Conservation (phyloP, 92 coral and sea anemone genomes). For the Chrysogorgia sp. region DNA sequence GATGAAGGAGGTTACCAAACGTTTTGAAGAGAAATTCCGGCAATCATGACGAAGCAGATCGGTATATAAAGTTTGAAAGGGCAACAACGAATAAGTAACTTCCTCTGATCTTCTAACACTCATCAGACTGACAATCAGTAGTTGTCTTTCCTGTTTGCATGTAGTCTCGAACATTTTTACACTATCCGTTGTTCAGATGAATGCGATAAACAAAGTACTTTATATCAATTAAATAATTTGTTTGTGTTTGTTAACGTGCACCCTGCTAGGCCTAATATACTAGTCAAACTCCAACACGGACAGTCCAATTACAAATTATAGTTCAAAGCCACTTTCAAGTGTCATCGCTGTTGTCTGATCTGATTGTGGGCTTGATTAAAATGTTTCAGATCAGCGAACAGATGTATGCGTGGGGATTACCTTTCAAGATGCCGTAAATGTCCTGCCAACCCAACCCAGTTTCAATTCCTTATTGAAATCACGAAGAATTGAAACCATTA, state of each 20-base stretch:
- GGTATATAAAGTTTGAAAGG: background rate
- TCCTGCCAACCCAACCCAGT: background rate
- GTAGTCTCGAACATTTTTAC: background rate
- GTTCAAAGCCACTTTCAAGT: background rate
- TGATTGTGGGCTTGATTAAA: background rate
- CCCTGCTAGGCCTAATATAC: background rate
- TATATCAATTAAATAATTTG: slow-evolving; percentile 33
- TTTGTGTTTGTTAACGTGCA: slow-evolving; percentile 6
- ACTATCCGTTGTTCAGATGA: background rate
- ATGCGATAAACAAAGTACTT: slow-evolving; percentile 34
- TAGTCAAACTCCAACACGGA: background rate
- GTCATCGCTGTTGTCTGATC: background rate
- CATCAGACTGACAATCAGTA: background rate
- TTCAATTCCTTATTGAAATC: slow-evolving; percentile 4
- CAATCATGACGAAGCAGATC: background rate
- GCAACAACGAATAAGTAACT: background rate
- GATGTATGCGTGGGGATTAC: background rate
- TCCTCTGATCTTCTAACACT: background rate
- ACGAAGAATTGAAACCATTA: slow-evolving; percentile 28
- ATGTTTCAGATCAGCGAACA: background rate
- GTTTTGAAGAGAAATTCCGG: background rate
- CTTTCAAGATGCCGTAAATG: slow-evolving; percentile 30
- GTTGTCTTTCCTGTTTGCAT: slow-evolving; percentile 3
- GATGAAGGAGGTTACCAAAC: background rate
- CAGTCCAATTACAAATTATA: background rate